Conservation (phyloP, 2,113 vertebrate genomes). For the Oreotrochilus melanogaster region DNA sequence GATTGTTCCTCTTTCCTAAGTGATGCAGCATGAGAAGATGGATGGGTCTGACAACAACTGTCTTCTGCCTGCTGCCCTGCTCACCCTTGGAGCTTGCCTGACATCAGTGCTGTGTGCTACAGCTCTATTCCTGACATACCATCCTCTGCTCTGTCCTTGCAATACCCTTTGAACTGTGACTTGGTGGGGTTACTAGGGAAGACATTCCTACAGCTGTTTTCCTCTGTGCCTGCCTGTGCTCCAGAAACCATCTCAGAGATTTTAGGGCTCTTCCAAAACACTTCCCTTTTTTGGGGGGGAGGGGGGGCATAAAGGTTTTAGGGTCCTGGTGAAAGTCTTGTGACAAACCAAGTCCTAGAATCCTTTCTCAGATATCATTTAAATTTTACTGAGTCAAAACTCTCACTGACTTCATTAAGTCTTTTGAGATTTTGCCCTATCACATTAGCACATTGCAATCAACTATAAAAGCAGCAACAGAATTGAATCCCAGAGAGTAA, state of each 20-base stretch:
- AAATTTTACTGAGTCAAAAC: not conserved
- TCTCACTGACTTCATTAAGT: constrained; percentile 2
- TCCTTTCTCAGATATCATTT: not conserved
- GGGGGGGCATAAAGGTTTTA: not conserved
- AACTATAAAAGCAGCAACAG: constrained; percentile 20
- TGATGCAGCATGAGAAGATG: accelerated
- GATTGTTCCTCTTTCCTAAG: not conserved
- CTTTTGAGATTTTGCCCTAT: not conserved
- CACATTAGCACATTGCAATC: not conserved
- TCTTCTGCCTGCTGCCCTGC: not conserved
- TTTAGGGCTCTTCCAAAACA: not conserved
- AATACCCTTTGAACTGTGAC: not conserved
- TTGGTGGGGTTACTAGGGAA: not conserved
- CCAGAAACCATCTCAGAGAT: not conserved
- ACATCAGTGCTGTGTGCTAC: not conserved
- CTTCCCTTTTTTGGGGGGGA: not conserved
- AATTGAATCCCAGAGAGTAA: constrained; percentile 7
- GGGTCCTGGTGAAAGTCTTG: not conserved
- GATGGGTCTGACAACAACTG: not conserved
- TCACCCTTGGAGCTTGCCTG: not conserved
- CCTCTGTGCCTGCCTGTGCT: not conserved
- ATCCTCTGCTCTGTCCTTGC: not conserved
- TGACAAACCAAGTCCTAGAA: not conserved
- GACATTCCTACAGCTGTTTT: not conserved
- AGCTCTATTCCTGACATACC: not conserved